Evolutionary conservation across 2,797 vertebrate species (phyloP).

Genomic region (Vireo griseus): DNA sequence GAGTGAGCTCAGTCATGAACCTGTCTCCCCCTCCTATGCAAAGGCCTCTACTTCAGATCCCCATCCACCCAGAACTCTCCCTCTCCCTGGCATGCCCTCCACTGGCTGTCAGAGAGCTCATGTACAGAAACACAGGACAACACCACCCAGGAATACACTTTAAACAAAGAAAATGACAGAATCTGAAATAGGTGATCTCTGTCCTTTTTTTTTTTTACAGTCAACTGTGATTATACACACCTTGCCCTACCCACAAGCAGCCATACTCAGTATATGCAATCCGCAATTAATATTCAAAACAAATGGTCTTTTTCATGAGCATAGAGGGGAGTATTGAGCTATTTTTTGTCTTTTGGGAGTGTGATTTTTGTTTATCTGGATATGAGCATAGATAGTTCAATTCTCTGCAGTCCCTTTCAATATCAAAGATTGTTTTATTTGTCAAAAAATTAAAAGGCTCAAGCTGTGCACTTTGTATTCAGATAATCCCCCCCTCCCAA

Average conservation of each 20-base stretch:
- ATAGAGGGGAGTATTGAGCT: conserved; percentile 25
- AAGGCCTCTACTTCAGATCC: neutral
- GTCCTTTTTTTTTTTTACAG: neutral
- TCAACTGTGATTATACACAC: neutral
- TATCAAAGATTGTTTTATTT: conserved; percentile 49
- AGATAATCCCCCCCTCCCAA: conserved; percentile 5
- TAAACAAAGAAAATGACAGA: neutral
- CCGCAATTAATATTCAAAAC: conserved; percentile 27
- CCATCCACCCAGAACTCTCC: neutral
- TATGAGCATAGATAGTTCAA: conserved; percentile 7
- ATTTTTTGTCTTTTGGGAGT: neutral
- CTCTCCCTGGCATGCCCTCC: neutral
- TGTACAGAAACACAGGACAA: neutral
- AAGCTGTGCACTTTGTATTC: conserved; percentile 41
- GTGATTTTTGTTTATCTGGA: conserved; percentile 36
- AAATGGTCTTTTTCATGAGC: neutral
- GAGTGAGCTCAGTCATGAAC: neutral
- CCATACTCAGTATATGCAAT: neutral
- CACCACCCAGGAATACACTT: neutral
- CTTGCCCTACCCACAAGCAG: neutral
- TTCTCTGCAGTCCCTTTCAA: conserved; percentile 1
- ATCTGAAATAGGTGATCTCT: neutral
- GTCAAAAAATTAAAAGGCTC: conserved; percentile 50
- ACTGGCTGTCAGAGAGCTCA: neutral
- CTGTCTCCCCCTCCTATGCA: neutral